Conservation (phyloP, 2,888 invertebrate species). For the Diarsia brunnea region DNA sequence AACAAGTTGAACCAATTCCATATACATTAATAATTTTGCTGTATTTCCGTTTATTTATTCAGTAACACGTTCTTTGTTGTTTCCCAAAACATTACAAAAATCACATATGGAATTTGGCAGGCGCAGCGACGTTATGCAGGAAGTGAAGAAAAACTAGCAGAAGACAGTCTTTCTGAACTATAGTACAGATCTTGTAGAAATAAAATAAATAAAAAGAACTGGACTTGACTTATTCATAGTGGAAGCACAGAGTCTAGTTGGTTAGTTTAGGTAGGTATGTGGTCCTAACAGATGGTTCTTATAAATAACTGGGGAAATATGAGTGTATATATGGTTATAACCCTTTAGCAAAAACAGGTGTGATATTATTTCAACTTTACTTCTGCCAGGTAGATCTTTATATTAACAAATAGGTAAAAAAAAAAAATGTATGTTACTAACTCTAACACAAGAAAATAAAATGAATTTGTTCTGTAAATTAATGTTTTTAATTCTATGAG, state of each 20-base stretch:
- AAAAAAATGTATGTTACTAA: neutral
- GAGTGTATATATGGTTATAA: neutral
- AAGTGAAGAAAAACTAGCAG: neutral
- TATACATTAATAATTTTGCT: no score
- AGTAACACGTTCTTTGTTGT: no score
- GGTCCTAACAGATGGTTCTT: neutral
- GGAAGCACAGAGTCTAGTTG: neutral
- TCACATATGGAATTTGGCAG: no score
- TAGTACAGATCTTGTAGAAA: neutral
- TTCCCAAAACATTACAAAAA: no score
- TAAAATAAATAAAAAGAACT: constrained; percentile 3
- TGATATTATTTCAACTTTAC: neutral
- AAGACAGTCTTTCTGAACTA: neutral
- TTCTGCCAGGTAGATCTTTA: neutral
- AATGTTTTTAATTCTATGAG: constrained; percentile 15
- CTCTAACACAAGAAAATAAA: constrained; percentile 11
- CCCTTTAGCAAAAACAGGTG: neutral
- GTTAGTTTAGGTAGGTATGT: neutral
- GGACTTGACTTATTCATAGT: neutral
- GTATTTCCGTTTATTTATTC: no score
- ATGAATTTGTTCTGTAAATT: neutral
- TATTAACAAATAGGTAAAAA: neutral
- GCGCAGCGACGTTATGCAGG: no score
- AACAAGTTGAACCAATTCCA: no score
- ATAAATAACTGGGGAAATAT: neutral